Evolutionary conservation across 1,140 invertebrate genomes (phyloP).

Genomic region (Charaxes varanes): DNA sequence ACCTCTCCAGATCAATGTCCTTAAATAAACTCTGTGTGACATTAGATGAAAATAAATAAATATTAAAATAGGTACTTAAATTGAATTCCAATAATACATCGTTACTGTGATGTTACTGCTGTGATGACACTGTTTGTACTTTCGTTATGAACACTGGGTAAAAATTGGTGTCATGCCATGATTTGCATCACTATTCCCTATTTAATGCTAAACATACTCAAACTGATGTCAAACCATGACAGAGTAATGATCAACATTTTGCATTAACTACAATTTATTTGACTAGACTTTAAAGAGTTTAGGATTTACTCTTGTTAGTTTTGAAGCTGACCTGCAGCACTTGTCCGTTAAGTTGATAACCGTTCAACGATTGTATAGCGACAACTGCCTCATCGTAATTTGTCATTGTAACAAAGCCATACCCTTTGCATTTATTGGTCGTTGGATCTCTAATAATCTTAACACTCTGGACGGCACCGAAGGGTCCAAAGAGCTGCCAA

Average conservation of each 20-base stretch:
- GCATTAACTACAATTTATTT: constrained; percentile 73
- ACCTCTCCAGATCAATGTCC: too few relatives aligned
- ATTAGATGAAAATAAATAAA: too few relatives aligned
- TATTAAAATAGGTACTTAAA: too few relatives aligned
- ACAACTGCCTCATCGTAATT: constrained; percentile 94
- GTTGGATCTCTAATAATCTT: constrained; percentile 92
- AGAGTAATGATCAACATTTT: constrained; percentile 68
- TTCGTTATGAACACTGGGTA: constrained; percentile 43
- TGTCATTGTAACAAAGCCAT: constrained; percentile 95
- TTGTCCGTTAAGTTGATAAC: constrained; percentile 90
- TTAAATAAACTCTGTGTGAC: too few relatives aligned
- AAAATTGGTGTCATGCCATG: constrained; percentile 45
- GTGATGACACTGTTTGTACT: constrained; percentile 50
- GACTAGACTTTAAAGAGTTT: constrained; percentile 65
- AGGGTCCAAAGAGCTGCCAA: constrained; percentile 95
- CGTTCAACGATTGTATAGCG: constrained; percentile 92
- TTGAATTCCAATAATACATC: constrained; percentile 1
- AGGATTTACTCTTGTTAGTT: constrained; percentile 83
- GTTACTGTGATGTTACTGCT: constrained; percentile 31
- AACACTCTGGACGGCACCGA: constrained; percentile 93
- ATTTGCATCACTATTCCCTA: constrained; percentile 48
- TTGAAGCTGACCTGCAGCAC: constrained; percentile 94
- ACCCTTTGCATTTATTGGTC: constrained; percentile 95
- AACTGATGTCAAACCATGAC: constrained; percentile 61
- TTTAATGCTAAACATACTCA: constrained; percentile 43